Evolutionary conservation across 2,113 vertebrate species (phyloP).

Genomic region (Bungarus multicinctus): DNA sequence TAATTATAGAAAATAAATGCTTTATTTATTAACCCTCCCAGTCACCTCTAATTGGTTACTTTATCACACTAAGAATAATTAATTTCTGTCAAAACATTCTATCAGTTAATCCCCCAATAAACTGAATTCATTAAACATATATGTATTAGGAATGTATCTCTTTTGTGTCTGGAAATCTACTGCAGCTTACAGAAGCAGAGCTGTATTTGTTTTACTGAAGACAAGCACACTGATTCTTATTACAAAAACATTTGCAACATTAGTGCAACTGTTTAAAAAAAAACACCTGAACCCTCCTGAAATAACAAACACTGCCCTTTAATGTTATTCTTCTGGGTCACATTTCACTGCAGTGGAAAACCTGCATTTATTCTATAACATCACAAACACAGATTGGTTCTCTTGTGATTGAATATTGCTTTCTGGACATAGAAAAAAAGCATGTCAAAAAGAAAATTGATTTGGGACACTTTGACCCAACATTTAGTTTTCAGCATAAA

Average conservation of each 20-base stretch:
- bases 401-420: neutral
- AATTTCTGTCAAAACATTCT: conserved; percentile 47
- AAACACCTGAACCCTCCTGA: neutral
- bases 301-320: neutral
- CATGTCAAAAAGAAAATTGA: neutral
- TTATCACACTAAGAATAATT: conserved; percentile 54
- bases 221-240: conserved; percentile 29
- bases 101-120: conserved; percentile 50
- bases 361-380: neutral
- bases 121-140: conserved; percentile 52
- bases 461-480: neutral
- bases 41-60: conserved; percentile 43
- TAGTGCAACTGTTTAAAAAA: conserved; percentile 15
- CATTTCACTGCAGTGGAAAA: neutral
- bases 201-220: conserved; percentile 30
- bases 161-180: conserved; percentile 29
- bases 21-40: conserved; percentile 54
- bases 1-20: conserved; percentile 55
- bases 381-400: neutral
- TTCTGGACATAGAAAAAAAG: neutral
- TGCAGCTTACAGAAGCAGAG: conserved; percentile 39
- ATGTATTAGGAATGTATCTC: conserved; percentile 26
- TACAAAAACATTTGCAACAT: conserved; percentile 4
- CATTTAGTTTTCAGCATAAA: neutral
- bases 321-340: neutral